phyloP scores from a whole-genome alignment of 2,113 vertebrate genomes.

The Bubo scandiacus region DNA sequence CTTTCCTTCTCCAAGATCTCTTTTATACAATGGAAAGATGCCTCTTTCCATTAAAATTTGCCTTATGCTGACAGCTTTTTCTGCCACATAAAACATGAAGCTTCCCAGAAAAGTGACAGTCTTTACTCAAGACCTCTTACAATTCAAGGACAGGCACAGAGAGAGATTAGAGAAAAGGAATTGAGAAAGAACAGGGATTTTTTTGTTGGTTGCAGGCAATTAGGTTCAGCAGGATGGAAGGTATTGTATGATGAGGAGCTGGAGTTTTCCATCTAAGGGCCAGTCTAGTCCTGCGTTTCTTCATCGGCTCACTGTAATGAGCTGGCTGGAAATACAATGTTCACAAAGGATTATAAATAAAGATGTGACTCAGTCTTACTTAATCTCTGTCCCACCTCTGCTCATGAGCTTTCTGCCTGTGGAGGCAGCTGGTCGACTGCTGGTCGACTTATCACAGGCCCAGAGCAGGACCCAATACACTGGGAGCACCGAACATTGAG shows the following conservation, averaged over 20 bases:
- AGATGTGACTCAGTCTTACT: neutral
- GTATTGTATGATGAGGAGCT: neutral
- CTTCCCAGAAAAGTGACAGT: neutral
- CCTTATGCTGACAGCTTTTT: neutral
- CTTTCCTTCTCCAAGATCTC: neutral
- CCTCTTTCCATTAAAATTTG: neutral
- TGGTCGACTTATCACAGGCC: neutral
- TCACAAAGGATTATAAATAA: neutral
- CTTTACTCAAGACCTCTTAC: neutral
- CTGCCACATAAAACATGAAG: neutral
- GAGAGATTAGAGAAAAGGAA: neutral
- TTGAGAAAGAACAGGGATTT: neutral
- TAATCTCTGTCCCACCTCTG: neutral
- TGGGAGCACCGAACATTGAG: accelerated
- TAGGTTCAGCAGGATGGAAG: neutral
- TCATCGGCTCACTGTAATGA: neutral
- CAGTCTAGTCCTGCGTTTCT: neutral
- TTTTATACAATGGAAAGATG: neutral
- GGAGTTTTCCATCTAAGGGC: neutral
- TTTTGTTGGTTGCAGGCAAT: neutral
- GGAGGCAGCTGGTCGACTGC: neutral
- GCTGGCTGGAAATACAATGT: neutral
- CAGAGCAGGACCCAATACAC: neutral
- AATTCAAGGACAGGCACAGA: neutral
- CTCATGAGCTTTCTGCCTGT: neutral